These are phyloP conservation scores for Melipona quadrifasciata DNA, from an alignment of 1,140 invertebrate genomes.

Conservation along the genomic window DNA sequence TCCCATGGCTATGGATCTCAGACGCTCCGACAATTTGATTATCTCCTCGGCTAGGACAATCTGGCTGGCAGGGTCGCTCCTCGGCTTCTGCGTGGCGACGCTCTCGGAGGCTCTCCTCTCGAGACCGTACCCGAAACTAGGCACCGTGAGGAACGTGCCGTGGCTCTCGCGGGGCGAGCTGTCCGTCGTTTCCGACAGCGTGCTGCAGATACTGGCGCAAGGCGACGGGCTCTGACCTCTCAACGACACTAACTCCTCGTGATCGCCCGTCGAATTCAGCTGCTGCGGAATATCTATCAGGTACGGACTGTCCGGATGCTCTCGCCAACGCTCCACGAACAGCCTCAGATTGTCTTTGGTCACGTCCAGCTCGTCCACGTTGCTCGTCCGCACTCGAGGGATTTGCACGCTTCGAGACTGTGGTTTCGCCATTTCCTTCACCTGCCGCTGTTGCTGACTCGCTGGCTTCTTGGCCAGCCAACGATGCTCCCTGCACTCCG, in stretches of 20 bases:
- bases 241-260: conserved; percentile 77
- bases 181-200: conserved; percentile 73
- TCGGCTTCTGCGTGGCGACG: conserved; percentile 67
- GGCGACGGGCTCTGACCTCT: conserved; percentile 88
- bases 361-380: conserved; percentile 85
- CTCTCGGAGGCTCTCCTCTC: conserved; percentile 90
- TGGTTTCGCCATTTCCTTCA: conserved; percentile 37
- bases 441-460: conserved; percentile 54
- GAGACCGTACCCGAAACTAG: conserved; percentile 75
- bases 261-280: conserved; percentile 22
- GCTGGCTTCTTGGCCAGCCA: conserved; percentile 83
- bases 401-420: not conserved
- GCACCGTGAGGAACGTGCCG: conserved; percentile 51
- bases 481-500: conserved; percentile 88
- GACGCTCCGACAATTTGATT: conserved; percentile 84
- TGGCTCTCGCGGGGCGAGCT: conserved; percentile 46
- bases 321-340: conserved; percentile 94
- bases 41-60: conserved; percentile 87
- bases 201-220: conserved; percentile 86
- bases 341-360: conserved; percentile 92
- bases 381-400: conserved; percentile 62
- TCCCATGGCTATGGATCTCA: conserved; percentile 72
- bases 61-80: conserved; percentile 75
- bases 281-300: conserved; percentile 84
- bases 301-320: conserved; percentile 92